These are phyloP conservation scores for Notodonta ziczac DNA, from an alignment of 2,888 invertebrate genomes.

Conservation along the genomic window DNA sequence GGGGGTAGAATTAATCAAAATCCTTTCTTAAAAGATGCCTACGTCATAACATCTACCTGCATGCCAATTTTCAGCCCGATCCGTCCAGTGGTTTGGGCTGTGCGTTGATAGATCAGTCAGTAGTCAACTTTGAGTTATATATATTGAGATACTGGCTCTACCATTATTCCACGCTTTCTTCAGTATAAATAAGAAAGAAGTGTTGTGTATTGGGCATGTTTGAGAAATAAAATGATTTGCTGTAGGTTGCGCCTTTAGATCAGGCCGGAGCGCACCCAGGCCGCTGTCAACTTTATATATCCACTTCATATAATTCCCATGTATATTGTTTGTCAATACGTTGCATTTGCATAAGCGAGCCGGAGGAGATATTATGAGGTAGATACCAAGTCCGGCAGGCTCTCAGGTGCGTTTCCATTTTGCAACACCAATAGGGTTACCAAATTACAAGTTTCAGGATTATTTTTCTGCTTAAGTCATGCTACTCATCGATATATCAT, in stretches of 20 bases:
- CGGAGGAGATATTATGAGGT: slow-evolving; percentile 64
- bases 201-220: slow-evolving; percentile 4
- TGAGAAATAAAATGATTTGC: slow-evolving; percentile 13
- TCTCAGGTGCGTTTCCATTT: slow-evolving; percentile 68
- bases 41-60: too few relatives aligned
- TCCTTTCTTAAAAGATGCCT: too few relatives aligned
- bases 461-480: too few relatives aligned
- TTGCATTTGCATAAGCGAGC: slow-evolving; percentile 71
- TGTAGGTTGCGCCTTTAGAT: slow-evolving; percentile 6
- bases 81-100: too few relatives aligned
- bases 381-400: slow-evolving; percentile 54
- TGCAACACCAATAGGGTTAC: slow-evolving; percentile 49
- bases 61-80: too few relatives aligned
- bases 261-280: slow-evolving; percentile 47
- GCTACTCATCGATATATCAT: too few relatives aligned
- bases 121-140: too few relatives aligned
- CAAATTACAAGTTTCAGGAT: not conserved
- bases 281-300: slow-evolving; percentile 65
- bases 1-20: too few relatives aligned
- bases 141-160: too few relatives aligned
- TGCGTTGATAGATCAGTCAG: too few relatives aligned
- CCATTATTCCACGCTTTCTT: slow-evolving; percentile 10
- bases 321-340: slow-evolving; percentile 74
- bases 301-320: slow-evolving; percentile 70
- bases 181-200: slow-evolving; percentile 32